Base-by-base conservation (phyloP, 2,888 invertebrate genomes). In the Dryocosmus kuriphilus region DNA sequence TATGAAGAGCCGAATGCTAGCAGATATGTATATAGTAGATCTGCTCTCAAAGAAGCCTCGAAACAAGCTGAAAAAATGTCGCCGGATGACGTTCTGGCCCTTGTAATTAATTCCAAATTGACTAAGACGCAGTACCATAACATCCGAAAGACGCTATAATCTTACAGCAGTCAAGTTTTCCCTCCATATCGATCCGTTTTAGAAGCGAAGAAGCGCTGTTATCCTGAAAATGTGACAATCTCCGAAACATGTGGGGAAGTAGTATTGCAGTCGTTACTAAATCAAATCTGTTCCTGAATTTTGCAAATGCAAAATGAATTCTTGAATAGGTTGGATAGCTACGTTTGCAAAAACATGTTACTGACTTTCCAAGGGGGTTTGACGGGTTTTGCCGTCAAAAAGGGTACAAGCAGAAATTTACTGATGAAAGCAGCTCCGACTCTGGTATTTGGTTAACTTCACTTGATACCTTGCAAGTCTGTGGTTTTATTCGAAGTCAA, bases 151-250 rank as follows among this genome's bases (percentile, higher is more conserved):
- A 16, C 27, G 27, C 11, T 63, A 35, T 22, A 27, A 27, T 24
- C 24, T 16, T 35, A 7, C 24, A 27, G 24, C 32, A 6, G 14
- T 63, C 16, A 24, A 63, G 16, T 63, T 63, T 35, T 63, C 9
- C 27, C 63, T 30, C 27, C 22, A 22, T 63, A 63, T 63, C 16
- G 9, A 24, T 11, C 22, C 22, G 63, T 63, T 27, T 27, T 63
- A 61, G 60, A 77, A 35, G 77, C 46, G 14, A 77, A 77, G 60
- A 19, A 51, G 38, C n/a, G 30, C n/a, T 77, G 77, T 74, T 74
- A 77, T 74, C 73, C 77, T 30, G 61, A 41, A 5, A 41, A 65
- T n/a, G 24, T 77, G 24, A 57, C 73, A 57, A 16, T 77, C 46
- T 63, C 73, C 24, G 77, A 35, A 74, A 30, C 55, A 19, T 38